Percentiles rank a stretch among this genome's conserved stretches.
phyloP scores from a whole-genome alignment of 2,113 vertebrate species.

The Prinia subflava region DNA sequence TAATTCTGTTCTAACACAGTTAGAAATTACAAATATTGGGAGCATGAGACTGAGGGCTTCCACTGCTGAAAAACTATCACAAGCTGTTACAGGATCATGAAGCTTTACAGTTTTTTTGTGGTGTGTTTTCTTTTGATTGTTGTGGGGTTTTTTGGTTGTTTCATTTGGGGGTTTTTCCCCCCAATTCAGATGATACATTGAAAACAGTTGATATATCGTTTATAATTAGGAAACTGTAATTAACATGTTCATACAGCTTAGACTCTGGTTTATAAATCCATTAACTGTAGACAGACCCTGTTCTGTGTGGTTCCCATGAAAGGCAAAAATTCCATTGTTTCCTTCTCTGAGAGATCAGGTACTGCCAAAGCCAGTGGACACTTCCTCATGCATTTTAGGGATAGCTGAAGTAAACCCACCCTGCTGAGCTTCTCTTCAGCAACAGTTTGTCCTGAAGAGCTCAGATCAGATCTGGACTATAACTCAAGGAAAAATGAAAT shows the following conservation, averaged over 20 bases:
- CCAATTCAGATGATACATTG: not conserved
- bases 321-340: not conserved
- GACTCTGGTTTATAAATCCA: not conserved
- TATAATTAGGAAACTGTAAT: not conserved
- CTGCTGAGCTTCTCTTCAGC: not conserved
- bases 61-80: not conserved
- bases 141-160: not conserved
- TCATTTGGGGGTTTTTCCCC: rapidly evolving
- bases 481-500: not conserved
- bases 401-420: not conserved
- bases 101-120: not conserved
- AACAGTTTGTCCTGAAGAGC: not conserved
- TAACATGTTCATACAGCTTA: not conserved
- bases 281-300: not conserved
- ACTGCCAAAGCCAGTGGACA: not conserved
- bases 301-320: not conserved
- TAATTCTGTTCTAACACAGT: not conserved
- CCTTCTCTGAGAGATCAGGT: not conserved
- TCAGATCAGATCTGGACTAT: not conserved
- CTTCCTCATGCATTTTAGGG: not conserved
- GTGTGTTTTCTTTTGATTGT: not conserved
- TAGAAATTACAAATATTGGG: not conserved
- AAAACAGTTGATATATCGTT: not conserved
- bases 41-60: not conserved
- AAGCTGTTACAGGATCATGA: not conserved